These are phyloP conservation scores for Drosophila birchii DNA, from an alignment of 2,888 invertebrate genomes.

Conservation along the genomic window DNA sequence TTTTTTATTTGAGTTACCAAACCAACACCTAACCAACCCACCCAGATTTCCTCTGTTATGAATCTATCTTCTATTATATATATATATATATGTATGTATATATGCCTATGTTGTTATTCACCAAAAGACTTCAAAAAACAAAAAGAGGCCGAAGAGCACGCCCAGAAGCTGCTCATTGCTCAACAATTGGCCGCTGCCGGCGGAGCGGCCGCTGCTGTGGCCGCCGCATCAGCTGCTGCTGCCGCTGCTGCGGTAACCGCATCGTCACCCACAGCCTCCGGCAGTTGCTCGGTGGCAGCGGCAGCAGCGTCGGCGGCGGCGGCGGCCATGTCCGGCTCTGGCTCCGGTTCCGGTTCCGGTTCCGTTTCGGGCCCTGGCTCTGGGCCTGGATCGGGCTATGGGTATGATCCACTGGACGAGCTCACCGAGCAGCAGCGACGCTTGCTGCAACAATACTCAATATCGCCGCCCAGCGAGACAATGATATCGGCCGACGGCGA, in stretches of 20 bases:
- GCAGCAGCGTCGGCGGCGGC: slow-evolving; percentile 1
- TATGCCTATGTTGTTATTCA: slow-evolving; percentile 26
- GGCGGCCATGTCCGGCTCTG: slow-evolving; percentile 6
- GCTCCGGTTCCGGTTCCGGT: neutral
- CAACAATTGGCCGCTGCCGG: slow-evolving; percentile 77
- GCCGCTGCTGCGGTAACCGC: slow-evolving; percentile 34
- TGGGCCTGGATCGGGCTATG: slow-evolving; percentile 25
- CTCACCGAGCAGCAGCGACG: slow-evolving; percentile 82
- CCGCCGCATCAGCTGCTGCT: slow-evolving; percentile 45
- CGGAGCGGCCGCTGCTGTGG: slow-evolving; percentile 38
- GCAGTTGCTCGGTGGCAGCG: slow-evolving; percentile 5
- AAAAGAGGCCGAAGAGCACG: slow-evolving; percentile 83
- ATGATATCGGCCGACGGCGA: slow-evolving; percentile 84
- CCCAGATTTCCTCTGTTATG: slow-evolving; percentile 2
- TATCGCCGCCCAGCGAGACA: slow-evolving; percentile 82
- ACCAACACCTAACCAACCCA: neutral
- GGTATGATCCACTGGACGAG: slow-evolving; percentile 70
- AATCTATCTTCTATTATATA: slow-evolving; percentile 21
- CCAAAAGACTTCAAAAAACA: slow-evolving; percentile 82
- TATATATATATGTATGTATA: slow-evolving; percentile 16
- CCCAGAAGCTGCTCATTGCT: slow-evolving; percentile 82
- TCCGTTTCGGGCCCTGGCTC: neutral
- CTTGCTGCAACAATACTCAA: slow-evolving; percentile 79
- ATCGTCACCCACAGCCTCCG: slow-evolving; percentile 33
- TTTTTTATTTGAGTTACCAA: slow-evolving; percentile 11